A percentile compares a stretch with the other conserved stretches of the same genome.
Evolutionary conservation across 2,113 vertebrate species (phyloP).

Genomic region (Halcyon senegalensis): DNA sequence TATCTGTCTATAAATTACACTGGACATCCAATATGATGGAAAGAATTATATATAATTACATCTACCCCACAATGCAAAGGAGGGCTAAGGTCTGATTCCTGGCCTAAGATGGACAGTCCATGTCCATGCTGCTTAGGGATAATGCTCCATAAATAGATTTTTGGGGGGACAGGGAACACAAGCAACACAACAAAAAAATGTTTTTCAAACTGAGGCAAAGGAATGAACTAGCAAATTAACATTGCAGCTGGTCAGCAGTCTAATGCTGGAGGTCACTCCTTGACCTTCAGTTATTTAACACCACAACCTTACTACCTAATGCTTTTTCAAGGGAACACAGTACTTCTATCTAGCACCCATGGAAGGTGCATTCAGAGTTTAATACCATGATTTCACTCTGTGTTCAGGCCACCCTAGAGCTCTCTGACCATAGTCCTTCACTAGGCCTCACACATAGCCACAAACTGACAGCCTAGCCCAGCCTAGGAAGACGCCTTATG

Average conservation of each 20-base stretch:
- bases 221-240: neutral
- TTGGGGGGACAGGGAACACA: accelerated
- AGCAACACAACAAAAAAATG: neutral
- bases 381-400: neutral
- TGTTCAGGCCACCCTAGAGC: neutral
- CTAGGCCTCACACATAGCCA: neutral
- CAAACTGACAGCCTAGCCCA: neutral
- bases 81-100: neutral
- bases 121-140: neutral
- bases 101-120: neutral
- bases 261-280: neutral
- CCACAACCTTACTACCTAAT: no score
- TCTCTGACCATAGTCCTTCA: neutral
- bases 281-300: neutral
- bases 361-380: neutral
- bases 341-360: neutral
- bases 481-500: neutral
- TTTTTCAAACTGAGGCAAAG: neutral
- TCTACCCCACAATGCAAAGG: neutral
- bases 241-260: neutral
- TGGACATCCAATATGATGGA: neutral
- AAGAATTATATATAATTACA: neutral
- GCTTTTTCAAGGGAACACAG: neutral
- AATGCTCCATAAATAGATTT: neutral
- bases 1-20: neutral